phyloP scores from a whole-genome alignment of 2,888 invertebrate genomes.

The Pseudolycoriella hygida region DNA sequence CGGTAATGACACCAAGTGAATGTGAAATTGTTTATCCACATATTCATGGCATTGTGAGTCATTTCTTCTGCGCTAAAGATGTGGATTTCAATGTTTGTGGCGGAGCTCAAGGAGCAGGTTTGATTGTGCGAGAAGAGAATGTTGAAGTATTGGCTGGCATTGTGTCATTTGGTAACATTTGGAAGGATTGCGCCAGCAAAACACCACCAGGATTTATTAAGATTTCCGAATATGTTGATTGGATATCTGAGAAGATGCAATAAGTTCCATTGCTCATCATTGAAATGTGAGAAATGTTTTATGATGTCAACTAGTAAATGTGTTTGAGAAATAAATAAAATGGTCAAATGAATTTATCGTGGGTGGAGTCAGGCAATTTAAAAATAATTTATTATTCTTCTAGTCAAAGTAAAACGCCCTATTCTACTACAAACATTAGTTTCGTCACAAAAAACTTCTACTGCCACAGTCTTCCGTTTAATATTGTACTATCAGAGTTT shows the following conservation, averaged over 20 bases:
- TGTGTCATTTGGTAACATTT: conserved; percentile 5
- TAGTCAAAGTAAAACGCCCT: no score
- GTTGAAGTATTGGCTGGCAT: neutral
- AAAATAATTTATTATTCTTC: no score
- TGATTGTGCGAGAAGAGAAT: neutral
- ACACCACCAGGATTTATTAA: conserved; percentile 1
- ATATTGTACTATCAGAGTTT: no score
- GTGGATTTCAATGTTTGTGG: conserved; percentile 4
- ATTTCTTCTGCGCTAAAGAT: conserved; percentile 3
- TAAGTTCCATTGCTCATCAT: no score
- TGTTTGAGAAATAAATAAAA: no score
- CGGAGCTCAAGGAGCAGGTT: conserved; percentile 5
- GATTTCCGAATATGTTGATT: conserved; percentile 3
- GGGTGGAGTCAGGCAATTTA: no score
- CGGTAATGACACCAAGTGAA: neutral
- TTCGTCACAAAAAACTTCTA: no score
- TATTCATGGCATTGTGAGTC: neutral
- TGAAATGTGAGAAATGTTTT: no score
- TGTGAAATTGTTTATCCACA: conserved; percentile 4
- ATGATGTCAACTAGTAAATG: no score
- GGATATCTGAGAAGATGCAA: neutral
- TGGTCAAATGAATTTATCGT: no score
- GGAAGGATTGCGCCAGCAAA: neutral
- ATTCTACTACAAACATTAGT: no score
- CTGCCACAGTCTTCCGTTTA: no score